Evolutionary conservation across 2,797 vertebrate genomes (phyloP), one percentile per base, ranked within the genome.

Genomic region (Alca torda): DNA sequence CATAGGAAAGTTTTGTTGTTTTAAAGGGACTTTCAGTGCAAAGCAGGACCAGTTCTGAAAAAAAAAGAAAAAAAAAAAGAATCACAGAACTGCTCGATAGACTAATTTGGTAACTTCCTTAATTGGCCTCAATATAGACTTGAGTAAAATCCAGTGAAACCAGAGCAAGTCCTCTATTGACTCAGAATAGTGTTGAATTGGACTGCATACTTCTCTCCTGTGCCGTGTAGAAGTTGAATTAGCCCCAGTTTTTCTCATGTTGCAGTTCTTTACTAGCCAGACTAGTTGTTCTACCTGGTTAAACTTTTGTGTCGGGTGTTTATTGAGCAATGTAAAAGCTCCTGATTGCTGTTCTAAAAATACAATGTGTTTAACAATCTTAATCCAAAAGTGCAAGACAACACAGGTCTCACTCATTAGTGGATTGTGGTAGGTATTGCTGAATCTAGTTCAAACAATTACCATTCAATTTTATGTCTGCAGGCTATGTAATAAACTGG

Each of bases 301-400:
- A 68, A 92, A 72, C 21, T 45, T 45, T 18, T 59, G 30, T 41
- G 53, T 68, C 4, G 6, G 84, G 46, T 65, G 30, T 88, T 97
- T 63, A 85, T 39, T 15, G 33, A 91, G 78, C n/a, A 63, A 19
- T 30, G 54, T 79, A 43, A 64, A 67, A 95, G 46, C 77, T 84
- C 67, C 69, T 93, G 25, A 61, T n/a, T 87, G 31, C 78, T 89
- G 56, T 88, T 88, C 83, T 90, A 93, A 86, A 96, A 96, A 95
- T 89, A 89, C 79, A 83, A 37, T 41, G 10, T 85, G n/a, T 81
- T 98, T 98, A 97, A 96, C 98, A 97, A 96, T 97, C 98, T 97
- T 97, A 95, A 98, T 98, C 98, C 98, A 98, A 95, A 98, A 97
- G 97, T 97, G 97, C 98, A 99, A 99, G 99, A 99, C 96, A 97